Conservation (phyloP, 53 echinoderm and acorn worm genomes). For the Zoroaster sp. region DNA sequence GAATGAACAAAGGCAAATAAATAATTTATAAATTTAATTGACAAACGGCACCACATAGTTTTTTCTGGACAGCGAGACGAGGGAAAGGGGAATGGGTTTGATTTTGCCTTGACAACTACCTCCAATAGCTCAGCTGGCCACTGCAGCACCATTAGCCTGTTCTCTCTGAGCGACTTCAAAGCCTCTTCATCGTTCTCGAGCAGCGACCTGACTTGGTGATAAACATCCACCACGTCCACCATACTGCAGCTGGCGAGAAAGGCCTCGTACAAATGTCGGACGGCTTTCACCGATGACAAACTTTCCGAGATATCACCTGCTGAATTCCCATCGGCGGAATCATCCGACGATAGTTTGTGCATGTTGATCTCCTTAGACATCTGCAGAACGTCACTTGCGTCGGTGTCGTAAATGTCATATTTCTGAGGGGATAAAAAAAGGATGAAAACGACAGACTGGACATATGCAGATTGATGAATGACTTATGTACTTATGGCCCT, state of each 20-base stretch:
- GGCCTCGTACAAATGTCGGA: slow-evolving; percentile 51
- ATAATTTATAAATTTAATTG: too few relatives aligned
- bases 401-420: slow-evolving; percentile 69
- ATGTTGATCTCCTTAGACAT: slow-evolving; percentile 25
- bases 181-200: neutral
- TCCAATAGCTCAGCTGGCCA: slow-evolving; percentile 67
- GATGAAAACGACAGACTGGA: neutral
- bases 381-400: slow-evolving; percentile 70
- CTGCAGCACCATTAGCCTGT: slow-evolving; percentile 51
- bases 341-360: slow-evolving; percentile 46
- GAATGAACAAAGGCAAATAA: too few relatives aligned
- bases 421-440: slow-evolving; percentile 56
- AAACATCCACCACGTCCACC: slow-evolving; percentile 73
- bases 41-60: too few relatives aligned
- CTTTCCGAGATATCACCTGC: neutral
- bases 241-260: slow-evolving; percentile 75
- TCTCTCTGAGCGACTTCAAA: neutral
- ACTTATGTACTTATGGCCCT: too few relatives aligned
- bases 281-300: neutral
- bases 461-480: too few relatives aligned
- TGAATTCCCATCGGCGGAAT: neutral
- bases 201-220: slow-evolving; percentile 25
- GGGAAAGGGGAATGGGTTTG: too few relatives aligned
- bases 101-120: too few relatives aligned
- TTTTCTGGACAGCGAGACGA: too few relatives aligned